Base-by-base conservation (phyloP, 2,888 invertebrate genomes). In the Drosophila borborema region DNA sequence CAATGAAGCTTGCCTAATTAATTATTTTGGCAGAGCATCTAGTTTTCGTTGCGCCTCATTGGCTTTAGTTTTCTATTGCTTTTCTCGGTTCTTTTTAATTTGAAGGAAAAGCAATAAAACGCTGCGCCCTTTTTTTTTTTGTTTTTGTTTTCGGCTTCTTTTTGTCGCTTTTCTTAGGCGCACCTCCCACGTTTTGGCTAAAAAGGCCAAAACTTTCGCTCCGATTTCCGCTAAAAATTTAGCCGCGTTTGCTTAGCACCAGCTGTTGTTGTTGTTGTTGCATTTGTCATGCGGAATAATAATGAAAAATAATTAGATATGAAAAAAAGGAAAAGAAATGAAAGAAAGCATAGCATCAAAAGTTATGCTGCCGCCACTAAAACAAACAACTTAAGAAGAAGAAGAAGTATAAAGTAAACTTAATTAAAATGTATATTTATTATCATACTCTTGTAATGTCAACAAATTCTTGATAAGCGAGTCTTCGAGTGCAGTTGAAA, bases 181-280 rank as follows among this genome's bases (percentile, higher is more conserved):
- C 34, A 18, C 54, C 73, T 72, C 81, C 76, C 66, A 74, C 73
- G 67, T 69, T 69, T 70, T 56, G 10, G 51, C 49, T 67, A 34
- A 54, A 54, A 54, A 48, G 60, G 56, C 65, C 54, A 77, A 77
- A 84, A 80, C 81, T 84, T 84, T 84, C 84, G 77, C 84, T 70
- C 61, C 46, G 76, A 65, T 74, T 83, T 81, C 84, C 83, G 81
- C 64, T 74, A 23, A 31, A 74, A 74, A 70, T 56, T 63, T 59
- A 59, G 64, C 53, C 36, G 41, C 51, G 36, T 41, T 20, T 48
- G 28, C 51, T 41, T 49, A 48, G 28, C 12, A 4, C 56, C 64
- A 34, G 14, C 48, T 60, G 69, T 63, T 56, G 71, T 43, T 64
- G 16, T 64, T 70, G 58, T 66, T 48, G n/a, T 56, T 64, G 69